A percentile compares a stretch with the other conserved stretches of the same genome.
phyloP scores from a whole-genome alignment of 2,113 vertebrate species.

The Chroicocephalus ridibundus region DNA sequence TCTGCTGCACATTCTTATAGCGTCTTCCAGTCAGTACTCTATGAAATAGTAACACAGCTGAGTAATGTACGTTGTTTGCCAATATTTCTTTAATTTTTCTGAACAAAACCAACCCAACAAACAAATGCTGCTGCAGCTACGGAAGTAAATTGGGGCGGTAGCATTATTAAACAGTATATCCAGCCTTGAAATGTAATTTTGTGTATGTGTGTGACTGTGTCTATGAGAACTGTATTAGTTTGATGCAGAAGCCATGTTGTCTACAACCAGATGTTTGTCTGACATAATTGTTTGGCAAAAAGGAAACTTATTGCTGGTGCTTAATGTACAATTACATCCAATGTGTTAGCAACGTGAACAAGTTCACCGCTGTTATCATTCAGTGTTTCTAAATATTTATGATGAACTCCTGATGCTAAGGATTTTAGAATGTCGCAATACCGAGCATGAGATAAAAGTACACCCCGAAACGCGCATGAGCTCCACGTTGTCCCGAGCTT shows the following conservation, averaged over 20 bases:
- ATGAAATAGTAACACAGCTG: slow-evolving; percentile 36
- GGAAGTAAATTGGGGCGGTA: slow-evolving; percentile 36
- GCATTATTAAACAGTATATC: slow-evolving; percentile 70
- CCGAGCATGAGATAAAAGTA: slow-evolving; percentile 61
- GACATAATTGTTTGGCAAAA: slow-evolving; percentile 60
- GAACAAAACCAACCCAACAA: slow-evolving; percentile 30
- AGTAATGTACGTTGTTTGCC: slow-evolving; percentile 44
- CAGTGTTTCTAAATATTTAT: slow-evolving; percentile 65
- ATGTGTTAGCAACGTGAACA: slow-evolving; percentile 55
- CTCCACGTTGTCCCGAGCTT: slow-evolving; percentile 35
- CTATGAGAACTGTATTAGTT: slow-evolving; percentile 62
- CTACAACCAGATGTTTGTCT: slow-evolving; percentile 63
- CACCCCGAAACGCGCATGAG: slow-evolving; percentile 35
- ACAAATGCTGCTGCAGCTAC: slow-evolving; percentile 48
- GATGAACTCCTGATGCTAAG: slow-evolving; percentile 61
- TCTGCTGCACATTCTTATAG: slow-evolving; percentile 56
- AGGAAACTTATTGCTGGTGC: slow-evolving; percentile 61
- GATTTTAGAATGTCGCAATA: slow-evolving; percentile 53
- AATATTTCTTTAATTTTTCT: slow-evolving; percentile 39
- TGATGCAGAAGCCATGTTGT: slow-evolving; percentile 63
- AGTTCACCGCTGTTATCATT: slow-evolving; percentile 57
- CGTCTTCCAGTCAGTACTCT: slow-evolving; percentile 60
- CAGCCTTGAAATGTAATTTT: slow-evolving; percentile 64
- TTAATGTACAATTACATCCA: slow-evolving; percentile 61
- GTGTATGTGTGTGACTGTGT: slow-evolving; percentile 65